These are phyloP conservation scores for Poeciliopsis paucimaculata DNA, from an alignment of 2,797 vertebrate species.

Conservation along the genomic window DNA sequence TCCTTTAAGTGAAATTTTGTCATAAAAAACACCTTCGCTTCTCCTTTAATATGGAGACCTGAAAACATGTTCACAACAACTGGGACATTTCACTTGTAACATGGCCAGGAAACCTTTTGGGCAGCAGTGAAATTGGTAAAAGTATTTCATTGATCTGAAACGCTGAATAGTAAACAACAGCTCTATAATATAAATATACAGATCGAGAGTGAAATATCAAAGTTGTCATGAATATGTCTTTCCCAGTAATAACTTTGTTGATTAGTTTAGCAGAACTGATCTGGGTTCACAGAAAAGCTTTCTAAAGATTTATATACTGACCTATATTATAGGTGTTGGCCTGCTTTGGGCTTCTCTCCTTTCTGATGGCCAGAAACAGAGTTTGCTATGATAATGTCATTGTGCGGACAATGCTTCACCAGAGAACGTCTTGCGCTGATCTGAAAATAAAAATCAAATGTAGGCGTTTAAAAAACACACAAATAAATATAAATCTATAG, in stretches of 20 bases:
- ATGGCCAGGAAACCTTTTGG: not conserved
- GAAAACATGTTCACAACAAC: conserved; percentile 47
- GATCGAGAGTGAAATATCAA: conserved; percentile 35
- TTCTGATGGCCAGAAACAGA: conserved; percentile 38
- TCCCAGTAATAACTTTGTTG: conserved; percentile 10
- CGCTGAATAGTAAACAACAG: not conserved
- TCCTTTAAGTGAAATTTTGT: conserved; percentile 73
- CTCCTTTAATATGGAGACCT: conserved; percentile 67
- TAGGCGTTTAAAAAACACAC: conserved; percentile 8
- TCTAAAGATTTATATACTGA: conserved; percentile 38
- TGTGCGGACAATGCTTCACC: conserved; percentile 43
- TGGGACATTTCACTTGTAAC: conserved; percentile 15
- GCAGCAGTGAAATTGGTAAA: not conserved
- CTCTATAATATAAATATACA: not conserved
- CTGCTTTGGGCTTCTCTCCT: conserved; percentile 43
- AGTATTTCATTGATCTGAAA: not conserved
- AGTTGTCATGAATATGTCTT: conserved; percentile 64
- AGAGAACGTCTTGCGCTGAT: not conserved
- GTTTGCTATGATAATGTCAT: conserved; percentile 61
- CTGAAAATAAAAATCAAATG: conserved; percentile 9
- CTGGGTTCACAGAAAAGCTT: conserved; percentile 15
- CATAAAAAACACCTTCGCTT: conserved; percentile 54
- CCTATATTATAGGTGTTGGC: conserved; percentile 55
- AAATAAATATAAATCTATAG: conserved; percentile 10
- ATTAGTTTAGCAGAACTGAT: conserved; percentile 69